phyloP scores from a whole-genome alignment of 1,140 invertebrate species.

The Ips typographus region DNA sequence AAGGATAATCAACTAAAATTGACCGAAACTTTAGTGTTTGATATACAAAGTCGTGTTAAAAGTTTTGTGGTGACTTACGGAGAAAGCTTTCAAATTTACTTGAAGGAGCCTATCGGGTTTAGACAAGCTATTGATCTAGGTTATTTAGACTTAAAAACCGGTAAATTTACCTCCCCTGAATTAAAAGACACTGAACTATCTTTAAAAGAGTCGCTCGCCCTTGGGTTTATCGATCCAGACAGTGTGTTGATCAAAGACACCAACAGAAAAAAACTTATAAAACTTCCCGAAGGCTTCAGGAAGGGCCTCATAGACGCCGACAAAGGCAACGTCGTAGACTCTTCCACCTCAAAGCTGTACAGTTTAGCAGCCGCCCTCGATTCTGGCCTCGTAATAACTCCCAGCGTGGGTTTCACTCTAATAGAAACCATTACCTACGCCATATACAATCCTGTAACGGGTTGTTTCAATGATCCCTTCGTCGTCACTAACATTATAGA shows the following conservation, averaged over 20 bases:
- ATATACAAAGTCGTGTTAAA: conserved; percentile 65
- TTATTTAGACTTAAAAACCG: conserved; percentile 69
- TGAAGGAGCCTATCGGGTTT: conserved; percentile 72
- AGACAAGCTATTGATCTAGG: conserved; percentile 74
- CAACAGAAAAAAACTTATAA: conserved; percentile 76
- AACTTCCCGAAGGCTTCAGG: conserved; percentile 81
- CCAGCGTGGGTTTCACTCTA: conserved; percentile 72
- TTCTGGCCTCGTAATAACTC: conserved; percentile 72
- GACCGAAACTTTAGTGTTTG: conserved; percentile 64
- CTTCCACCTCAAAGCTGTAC: conserved; percentile 77
- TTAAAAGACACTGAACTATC: conserved; percentile 66
- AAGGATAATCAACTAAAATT: conserved; percentile 70
- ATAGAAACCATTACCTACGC: conserved; percentile 81
- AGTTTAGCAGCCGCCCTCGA: conserved; percentile 74
- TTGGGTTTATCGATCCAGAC: conserved; percentile 83
- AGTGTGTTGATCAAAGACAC: conserved; percentile 87
- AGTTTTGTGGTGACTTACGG: conserved; percentile 73
- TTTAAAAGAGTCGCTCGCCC: conserved; percentile 79
- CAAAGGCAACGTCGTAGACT: conserved; percentile 81
- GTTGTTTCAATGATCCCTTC: conserved; percentile 79
- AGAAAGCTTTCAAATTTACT: conserved; percentile 69
- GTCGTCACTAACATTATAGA: conserved; percentile 66
- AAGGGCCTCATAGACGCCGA: conserved; percentile 85
- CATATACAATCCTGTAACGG: conserved; percentile 78
- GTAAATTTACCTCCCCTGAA: conserved; percentile 73